Evolutionary conservation across 2,888 invertebrate species (phyloP).

Genomic region (Capitulum mitella): DNA sequence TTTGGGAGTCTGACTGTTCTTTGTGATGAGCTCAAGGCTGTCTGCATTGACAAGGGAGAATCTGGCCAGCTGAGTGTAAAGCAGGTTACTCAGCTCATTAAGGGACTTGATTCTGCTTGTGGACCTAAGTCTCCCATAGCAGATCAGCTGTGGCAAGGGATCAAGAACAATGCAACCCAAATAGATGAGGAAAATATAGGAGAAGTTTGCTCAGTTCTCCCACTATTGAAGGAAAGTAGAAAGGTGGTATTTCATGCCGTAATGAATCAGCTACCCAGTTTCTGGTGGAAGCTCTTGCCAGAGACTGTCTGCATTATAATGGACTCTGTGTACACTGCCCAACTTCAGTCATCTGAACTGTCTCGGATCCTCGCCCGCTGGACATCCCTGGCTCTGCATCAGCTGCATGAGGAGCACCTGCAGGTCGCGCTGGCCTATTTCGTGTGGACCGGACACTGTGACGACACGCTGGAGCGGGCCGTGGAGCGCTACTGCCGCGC

Average conservation of each 20-base stretch:
- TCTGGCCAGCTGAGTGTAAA: neutral
- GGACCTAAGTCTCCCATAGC: conserved; percentile 39
- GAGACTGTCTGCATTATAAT: conserved; percentile 37
- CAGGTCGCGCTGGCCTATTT: conserved; percentile 42
- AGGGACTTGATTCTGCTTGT: neutral
- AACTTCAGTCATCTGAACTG: neutral
- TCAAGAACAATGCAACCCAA: conserved; percentile 52
- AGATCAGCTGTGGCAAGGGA: conserved; percentile 60
- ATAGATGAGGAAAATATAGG: conserved; percentile 54
- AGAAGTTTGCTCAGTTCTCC: conserved; percentile 52
- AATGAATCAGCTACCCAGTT: conserved; percentile 52
- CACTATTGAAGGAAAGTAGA: conserved; percentile 54
- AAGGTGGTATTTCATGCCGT: conserved; percentile 52
- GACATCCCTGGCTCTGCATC: conserved; percentile 6
- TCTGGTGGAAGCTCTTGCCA: conserved; percentile 53
- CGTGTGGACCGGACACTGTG: conserved; percentile 50
- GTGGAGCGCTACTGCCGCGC: conserved; percentile 8
- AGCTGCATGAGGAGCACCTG: conserved; percentile 21
- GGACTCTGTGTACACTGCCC: conserved; percentile 30
- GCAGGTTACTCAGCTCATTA: neutral
- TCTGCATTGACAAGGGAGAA: neutral
- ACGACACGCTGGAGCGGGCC: conserved; percentile 5
- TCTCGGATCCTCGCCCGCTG: neutral
- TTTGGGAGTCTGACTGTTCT: neutral
- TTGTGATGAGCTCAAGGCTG: neutral